Conservation (phyloP, 1,140 invertebrate genomes). For the Aphelenchoides avenae region DNA sequence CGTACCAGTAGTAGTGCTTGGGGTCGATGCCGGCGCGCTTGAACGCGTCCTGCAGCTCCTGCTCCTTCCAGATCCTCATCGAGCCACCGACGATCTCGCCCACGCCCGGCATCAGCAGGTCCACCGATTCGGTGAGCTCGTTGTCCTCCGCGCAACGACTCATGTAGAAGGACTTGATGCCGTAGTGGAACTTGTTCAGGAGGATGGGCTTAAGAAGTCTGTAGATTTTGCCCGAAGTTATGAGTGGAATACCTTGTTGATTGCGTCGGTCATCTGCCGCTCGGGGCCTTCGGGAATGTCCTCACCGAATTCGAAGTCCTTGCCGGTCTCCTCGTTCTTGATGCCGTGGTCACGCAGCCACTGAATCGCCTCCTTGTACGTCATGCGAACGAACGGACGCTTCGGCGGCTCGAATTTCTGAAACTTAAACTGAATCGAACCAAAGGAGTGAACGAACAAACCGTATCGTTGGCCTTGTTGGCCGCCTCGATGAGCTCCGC, state of each 20-base stretch:
- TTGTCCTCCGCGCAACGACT: slow-evolving; percentile 76
- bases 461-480: slow-evolving; percentile 8
- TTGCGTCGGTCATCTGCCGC: slow-evolving; percentile 94
- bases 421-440: slow-evolving; percentile 7
- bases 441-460: slow-evolving; percentile 13
- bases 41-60: slow-evolving; percentile 83
- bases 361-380: slow-evolving; percentile 86
- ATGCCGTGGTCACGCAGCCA: slow-evolving; percentile 88
- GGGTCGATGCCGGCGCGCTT: slow-evolving; percentile 82
- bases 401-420: slow-evolving; percentile 66
- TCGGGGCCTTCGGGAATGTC: slow-evolving; percentile 99
- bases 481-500: slow-evolving; percentile 83
- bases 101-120: slow-evolving; percentile 90
- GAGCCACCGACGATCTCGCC: slow-evolving; percentile 99
- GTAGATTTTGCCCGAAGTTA: too few relatives aligned
- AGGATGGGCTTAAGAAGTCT: slow-evolving; percentile 73
- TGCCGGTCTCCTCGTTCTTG: slow-evolving; percentile 86
- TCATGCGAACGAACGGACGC: slow-evolving; percentile 86
- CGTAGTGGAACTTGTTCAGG: slow-evolving; percentile 83
- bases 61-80: slow-evolving; percentile 89
- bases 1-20: slow-evolving; percentile 96
- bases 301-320: slow-evolving; percentile 95
- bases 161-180: slow-evolving; percentile 99
- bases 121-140: slow-evolving; percentile 87
- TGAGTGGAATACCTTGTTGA: slow-evolving; percentile 81